phyloP scores from a whole-genome alignment of 2,888 invertebrate genomes.

The Tridacna crocea region DNA sequence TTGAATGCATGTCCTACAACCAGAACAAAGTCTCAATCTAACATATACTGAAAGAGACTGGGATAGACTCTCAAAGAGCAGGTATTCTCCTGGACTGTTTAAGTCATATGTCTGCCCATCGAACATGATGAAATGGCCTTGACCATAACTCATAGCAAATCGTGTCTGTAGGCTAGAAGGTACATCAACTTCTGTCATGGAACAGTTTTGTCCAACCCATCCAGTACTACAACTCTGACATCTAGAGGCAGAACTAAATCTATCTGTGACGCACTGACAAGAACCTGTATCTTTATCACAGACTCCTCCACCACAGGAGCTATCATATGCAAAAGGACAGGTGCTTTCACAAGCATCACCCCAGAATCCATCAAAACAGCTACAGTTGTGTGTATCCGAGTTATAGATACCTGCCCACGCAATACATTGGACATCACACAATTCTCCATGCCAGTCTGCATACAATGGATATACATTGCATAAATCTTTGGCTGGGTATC shows the following conservation, averaged over 20 bases:
- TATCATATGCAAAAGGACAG: conserved; percentile 57
- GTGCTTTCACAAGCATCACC: conserved; percentile 59
- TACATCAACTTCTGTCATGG: conserved; percentile 46
- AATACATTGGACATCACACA: conserved; percentile 58
- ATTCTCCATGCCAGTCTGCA: conserved; percentile 57
- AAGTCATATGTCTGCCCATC: conserved; percentile 64
- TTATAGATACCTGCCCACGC: conserved; percentile 48
- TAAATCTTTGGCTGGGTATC: conserved; percentile 28
- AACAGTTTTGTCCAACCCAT: conserved; percentile 72
- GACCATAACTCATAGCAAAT: conserved; percentile 49
- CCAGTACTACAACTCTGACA: conserved; percentile 67
- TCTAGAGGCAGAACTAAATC: conserved; percentile 49
- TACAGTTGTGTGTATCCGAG: conserved; percentile 43
- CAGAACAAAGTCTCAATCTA: conserved; percentile 64
- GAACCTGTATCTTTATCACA: conserved; percentile 63
- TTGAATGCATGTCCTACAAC: conserved; percentile 57
- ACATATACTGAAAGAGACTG: conserved; percentile 46
- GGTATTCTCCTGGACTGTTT: conserved; percentile 60
- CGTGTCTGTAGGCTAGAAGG: conserved; percentile 47
- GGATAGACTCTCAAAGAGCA: conserved; percentile 44
- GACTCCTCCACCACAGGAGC: conserved; percentile 66
- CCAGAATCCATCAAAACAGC: conserved; percentile 67
- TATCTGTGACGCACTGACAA: conserved; percentile 66
- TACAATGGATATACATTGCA: conserved; percentile 28
- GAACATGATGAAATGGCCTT: conserved; percentile 65